Evolutionary conservation across 2,113 vertebrate species (phyloP).

Genomic region (Scatophagus argus): DNA sequence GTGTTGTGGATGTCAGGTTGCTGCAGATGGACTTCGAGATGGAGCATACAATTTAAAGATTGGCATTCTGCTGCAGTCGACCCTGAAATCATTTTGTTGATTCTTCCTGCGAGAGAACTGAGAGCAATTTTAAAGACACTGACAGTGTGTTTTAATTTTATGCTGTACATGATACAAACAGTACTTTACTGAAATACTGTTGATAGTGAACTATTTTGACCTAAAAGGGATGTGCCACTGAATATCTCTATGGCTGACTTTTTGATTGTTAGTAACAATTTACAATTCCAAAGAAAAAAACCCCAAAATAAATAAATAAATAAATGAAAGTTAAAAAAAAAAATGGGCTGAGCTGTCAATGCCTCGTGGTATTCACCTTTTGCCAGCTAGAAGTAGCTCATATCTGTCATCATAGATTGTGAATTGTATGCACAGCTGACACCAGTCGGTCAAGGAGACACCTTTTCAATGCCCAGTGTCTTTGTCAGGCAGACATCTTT

Average conservation of each 20-base stretch:
- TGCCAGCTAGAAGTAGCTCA: too few species aligned
- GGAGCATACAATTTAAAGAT: too few species aligned
- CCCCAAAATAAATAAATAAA: neutral
- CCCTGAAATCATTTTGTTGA: neutral
- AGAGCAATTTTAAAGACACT: neutral
- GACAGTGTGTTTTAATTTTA: neutral
- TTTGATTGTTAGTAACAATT: neutral
- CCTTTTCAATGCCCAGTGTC: too few species aligned
- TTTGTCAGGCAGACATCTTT: too few species aligned
- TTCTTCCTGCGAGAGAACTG: neutral
- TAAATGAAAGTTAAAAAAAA: too few species aligned
- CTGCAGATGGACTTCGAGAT: neutral
- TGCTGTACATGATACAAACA: neutral
- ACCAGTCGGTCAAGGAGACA: neutral
- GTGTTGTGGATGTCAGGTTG: too few species aligned
- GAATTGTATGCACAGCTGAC: neutral
- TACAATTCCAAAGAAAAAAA: neutral
- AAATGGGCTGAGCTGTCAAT: neutral
- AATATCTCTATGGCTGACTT: neutral
- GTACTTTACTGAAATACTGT: too few species aligned
- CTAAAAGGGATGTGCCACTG: neutral
- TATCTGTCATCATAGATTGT: neutral
- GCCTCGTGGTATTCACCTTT: too few species aligned
- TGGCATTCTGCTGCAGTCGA: too few species aligned
- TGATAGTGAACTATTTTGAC: neutral